A percentile compares a stretch with the other conserved stretches of the same genome.
These are phyloP conservation scores for Chascanopsetta lugubris DNA, from an alignment of 2,113 vertebrate species.

Conservation along the genomic window DNA sequence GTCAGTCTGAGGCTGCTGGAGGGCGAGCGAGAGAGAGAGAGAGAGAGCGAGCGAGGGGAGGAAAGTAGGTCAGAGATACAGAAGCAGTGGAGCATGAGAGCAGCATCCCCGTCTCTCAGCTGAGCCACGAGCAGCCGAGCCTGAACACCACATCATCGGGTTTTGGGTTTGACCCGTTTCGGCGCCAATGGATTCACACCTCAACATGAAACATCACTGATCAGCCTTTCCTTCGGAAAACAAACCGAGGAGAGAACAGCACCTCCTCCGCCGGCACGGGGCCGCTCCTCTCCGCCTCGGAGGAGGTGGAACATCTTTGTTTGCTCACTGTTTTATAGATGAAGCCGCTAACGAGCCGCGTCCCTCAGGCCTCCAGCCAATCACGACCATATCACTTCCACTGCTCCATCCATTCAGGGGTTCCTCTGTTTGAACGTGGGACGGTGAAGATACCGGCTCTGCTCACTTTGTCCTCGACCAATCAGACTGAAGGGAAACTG, in stretches of 20 bases:
- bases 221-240: no score
- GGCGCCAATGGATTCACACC: background rate
- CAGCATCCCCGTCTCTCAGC: conserved; percentile 67
- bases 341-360: no score
- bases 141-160: background rate
- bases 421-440: no score
- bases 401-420: no score
- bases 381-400: background rate
- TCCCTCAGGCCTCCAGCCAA: no score
- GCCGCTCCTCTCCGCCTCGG: background rate
- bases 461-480: no score
- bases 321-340: no score
- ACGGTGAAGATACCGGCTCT: no score
- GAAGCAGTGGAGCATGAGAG: conserved; percentile 70
- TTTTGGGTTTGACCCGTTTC: background rate
- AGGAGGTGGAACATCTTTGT: no score
- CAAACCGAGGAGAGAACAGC: no score
- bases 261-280: no score
- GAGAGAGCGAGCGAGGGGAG: conserved; percentile 19
- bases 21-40: conserved; percentile 16
- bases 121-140: conserved; percentile 26
- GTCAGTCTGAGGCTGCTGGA: conserved; percentile 33
- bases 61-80: conserved; percentile 80
- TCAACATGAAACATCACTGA: no score
- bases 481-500: background rate